These are phyloP conservation scores for Drosophila affinis DNA, from an alignment of 2,888 invertebrate species.

Conservation along the genomic window DNA sequence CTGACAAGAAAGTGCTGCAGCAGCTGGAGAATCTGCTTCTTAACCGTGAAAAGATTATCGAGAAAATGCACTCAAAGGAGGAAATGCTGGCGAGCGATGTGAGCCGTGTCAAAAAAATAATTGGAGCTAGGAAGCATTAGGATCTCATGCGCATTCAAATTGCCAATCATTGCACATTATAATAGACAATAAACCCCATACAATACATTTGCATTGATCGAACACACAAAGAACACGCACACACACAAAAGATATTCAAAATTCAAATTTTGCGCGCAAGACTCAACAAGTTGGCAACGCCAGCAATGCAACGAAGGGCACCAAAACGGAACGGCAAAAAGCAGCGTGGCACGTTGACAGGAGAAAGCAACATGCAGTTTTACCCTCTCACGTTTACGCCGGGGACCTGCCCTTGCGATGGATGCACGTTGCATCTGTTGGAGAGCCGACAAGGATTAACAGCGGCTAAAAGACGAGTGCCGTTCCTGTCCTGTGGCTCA, in stretches of 20 bases:
- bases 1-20: conserved; percentile 33
- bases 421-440: too few species aligned
- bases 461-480: not conserved
- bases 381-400: not conserved
- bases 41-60: conserved; percentile 32
- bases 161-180: not conserved
- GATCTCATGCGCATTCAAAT: not conserved
- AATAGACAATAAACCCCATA: conserved; percentile 25
- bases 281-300: conserved; percentile 59
- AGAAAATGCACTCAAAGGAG: conserved; percentile 44
- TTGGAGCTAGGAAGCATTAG: not conserved
- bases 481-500: not conserved
- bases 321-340: conserved; percentile 50
- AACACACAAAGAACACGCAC: conserved; percentile 9
- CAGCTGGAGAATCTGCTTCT: conserved; percentile 45
- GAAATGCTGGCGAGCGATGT: conserved; percentile 16
- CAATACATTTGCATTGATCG: not conserved
- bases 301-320: conserved; percentile 49
- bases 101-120: conserved; percentile 24
- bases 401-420: not conserved
- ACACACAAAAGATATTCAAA: not conserved
- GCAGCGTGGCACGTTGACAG: conserved; percentile 68
- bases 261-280: conserved; percentile 32
- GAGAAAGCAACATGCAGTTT: conserved; percentile 64
- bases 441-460: not conserved